These are phyloP conservation scores for Chironex yamaguchii DNA, from an alignment of 30 jellyfish, hydroid and myxozoan species.

Conservation along the genomic window DNA sequence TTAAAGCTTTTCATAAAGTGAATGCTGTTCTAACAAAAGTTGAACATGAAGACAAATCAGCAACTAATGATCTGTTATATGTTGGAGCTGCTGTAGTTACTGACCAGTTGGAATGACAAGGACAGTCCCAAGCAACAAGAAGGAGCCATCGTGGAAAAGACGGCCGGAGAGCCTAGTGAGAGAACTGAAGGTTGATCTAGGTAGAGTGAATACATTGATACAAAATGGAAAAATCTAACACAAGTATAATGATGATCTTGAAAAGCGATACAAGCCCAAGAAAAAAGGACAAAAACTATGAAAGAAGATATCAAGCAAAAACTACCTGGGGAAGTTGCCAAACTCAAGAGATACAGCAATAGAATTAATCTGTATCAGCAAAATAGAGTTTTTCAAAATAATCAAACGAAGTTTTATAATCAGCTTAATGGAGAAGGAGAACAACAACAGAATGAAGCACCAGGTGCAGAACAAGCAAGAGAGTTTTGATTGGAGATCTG, in stretches of 20 bases:
- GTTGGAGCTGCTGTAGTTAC: constrained; percentile 30
- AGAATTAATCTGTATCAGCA: constrained; percentile 18
- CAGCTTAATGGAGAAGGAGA: background rate
- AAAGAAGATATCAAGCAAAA: constrained; percentile 27
- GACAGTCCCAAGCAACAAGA: constrained; percentile 22
- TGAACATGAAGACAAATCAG: constrained; percentile 10
- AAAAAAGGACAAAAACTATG: constrained; percentile 1
- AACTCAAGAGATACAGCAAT: constrained; percentile 10
- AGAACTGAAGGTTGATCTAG: constrained; percentile 17
- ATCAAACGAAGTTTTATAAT: background rate
- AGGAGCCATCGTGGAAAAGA: constrained; percentile 43
- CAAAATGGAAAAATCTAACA: constrained; percentile 17
- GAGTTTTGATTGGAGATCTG: constrained; percentile 35
- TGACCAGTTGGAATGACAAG: constrained; percentile 9
- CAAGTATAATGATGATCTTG: constrained; percentile 12
- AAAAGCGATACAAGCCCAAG: background rate
- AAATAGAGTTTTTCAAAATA: constrained; percentile 1
- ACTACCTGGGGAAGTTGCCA: background rate
- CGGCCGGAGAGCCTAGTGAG: constrained; percentile 33
- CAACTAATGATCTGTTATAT: constrained; percentile 22
- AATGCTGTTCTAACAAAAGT: constrained; percentile 6
- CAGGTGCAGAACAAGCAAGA: constrained; percentile 27
- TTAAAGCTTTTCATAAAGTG: constrained; percentile 25
- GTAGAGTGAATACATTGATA: constrained; percentile 13
- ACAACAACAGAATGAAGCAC: constrained; percentile 7